Percentiles rank a stretch among this genome's conserved stretches.
Conservation (phyloP, 1,140 invertebrate genomes). For the Drosophila azteca region DNA sequence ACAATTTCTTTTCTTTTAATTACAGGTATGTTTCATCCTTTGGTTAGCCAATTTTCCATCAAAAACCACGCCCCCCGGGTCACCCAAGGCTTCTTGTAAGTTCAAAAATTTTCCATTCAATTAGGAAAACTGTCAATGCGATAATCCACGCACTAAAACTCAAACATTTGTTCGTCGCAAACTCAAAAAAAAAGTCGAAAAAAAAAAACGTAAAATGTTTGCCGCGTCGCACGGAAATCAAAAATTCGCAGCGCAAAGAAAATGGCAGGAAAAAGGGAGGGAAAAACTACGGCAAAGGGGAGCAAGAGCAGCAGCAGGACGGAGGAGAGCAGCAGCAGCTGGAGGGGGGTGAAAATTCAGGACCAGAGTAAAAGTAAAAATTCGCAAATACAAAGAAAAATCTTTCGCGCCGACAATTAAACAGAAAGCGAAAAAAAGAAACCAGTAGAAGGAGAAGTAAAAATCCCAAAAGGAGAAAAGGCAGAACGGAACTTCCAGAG, state of each 20-base stretch:
- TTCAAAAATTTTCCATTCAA: conserved; percentile 19
- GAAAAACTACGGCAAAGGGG: conserved; percentile 5
- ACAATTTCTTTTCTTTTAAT: conserved; percentile 15
- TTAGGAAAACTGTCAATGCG: conserved; percentile 18
- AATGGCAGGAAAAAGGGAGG: conserved; percentile 2
- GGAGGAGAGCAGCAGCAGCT: not conserved
- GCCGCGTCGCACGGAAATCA: conserved; percentile 48
- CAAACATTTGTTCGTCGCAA: conserved; percentile 57
- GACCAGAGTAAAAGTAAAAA: conserved; percentile 44
- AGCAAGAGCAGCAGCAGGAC: too few species aligned
- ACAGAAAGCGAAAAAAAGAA: conserved; percentile 2
- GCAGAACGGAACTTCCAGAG: not conserved
- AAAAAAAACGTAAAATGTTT: conserved; percentile 12
- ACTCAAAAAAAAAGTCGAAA: conserved; percentile 21
- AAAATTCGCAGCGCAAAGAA: conserved; percentile 46
- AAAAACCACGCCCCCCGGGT: too few species aligned
- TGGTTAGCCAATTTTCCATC: not conserved
- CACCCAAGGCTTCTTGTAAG: not conserved
- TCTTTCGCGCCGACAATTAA: conserved; percentile 45
- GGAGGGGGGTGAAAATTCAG: not conserved
- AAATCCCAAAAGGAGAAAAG: not conserved
- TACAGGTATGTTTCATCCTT: conserved; percentile 55
- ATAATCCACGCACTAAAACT: conserved; percentile 38
- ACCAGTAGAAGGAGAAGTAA: conserved; percentile 2
- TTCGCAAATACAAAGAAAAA: conserved; percentile 41